Percentiles rank a stretch among this genome's conserved stretches.
Conservation (phyloP, 1,140 invertebrate species). For the Nasonia longicornis region DNA sequence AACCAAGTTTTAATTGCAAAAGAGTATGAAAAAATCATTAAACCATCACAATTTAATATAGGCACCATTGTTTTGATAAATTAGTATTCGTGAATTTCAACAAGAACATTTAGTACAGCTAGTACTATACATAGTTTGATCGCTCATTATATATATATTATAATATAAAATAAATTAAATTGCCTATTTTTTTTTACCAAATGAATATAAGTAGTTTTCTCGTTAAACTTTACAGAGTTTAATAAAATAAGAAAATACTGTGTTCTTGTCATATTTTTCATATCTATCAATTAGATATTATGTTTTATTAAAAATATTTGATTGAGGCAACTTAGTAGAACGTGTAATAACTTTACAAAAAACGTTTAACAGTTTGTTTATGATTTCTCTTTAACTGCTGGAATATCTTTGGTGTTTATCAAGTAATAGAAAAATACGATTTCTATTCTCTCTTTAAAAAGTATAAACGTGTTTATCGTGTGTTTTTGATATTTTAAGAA, state of each 20-base stretch:
- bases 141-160: not conserved
- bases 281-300: not conserved
- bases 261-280: conserved; percentile 19
- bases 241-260: not conserved
- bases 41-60: conserved; percentile 39
- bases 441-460: conserved; percentile 52
- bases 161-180: conserved; percentile 27
- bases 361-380: too few relatives aligned
- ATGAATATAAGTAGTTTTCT: not conserved
- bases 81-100: conserved; percentile 6
- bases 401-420: conserved; percentile 50
- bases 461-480: conserved; percentile 55
- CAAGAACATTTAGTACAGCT: conserved; percentile 10
- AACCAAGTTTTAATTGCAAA: not conserved
- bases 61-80: conserved; percentile 48
- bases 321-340: not conserved
- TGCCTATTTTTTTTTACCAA: not conserved
- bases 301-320: not conserved
- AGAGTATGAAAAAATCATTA: conserved; percentile 11
- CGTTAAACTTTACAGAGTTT: not conserved
- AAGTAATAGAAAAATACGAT: conserved; percentile 31
- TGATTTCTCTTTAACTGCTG: not conserved
- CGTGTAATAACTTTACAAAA: too few relatives aligned
- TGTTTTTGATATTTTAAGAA: conserved; percentile 63
- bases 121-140: not conserved